Percentiles rank a stretch among this genome's conserved stretches.
phyloP scores from a whole-genome alignment of 2,888 invertebrate genomes.

The Anticlea derivata region DNA sequence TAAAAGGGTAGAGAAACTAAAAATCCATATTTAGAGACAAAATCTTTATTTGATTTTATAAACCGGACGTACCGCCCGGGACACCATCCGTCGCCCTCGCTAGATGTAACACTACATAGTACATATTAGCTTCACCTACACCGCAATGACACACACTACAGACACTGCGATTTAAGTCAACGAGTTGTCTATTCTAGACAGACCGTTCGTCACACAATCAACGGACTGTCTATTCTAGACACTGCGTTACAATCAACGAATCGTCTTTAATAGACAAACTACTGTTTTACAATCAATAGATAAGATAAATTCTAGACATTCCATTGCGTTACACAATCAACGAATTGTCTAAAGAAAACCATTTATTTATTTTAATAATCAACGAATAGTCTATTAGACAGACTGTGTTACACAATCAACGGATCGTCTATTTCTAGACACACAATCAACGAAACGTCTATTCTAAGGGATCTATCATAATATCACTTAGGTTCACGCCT shows the following conservation, averaged over 20 bases:
- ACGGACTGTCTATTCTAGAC: slow-evolving; percentile 18
- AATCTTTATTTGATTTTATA: slow-evolving; percentile 65
- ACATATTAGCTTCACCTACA: slow-evolving; percentile 18
- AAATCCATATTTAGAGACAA: slow-evolving; percentile 40
- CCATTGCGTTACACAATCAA: not conserved
- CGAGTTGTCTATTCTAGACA: slow-evolving; percentile 8
- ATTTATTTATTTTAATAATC: not conserved
- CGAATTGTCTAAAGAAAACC: not conserved
- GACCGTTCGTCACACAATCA: slow-evolving; percentile 7
- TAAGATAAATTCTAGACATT: not conserved
- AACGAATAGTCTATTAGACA: not conserved
- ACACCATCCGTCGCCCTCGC: slow-evolving; percentile 26
- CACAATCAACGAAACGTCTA: slow-evolving; percentile 27
- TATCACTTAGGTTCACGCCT: slow-evolving; percentile 58
- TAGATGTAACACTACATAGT: slow-evolving; percentile 23
- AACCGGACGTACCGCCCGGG: slow-evolving; percentile 44
- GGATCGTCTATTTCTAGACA: slow-evolving; percentile 26
- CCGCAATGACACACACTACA: slow-evolving; percentile 22
- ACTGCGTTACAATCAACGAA: slow-evolving; percentile 4
- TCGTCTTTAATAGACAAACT: slow-evolving; percentile 1
- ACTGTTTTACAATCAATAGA: slow-evolving; percentile 8
- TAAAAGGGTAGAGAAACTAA: slow-evolving; percentile 1
- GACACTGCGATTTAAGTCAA: slow-evolving; percentile 16
- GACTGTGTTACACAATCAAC: slow-evolving; percentile 7
- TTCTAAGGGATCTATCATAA: slow-evolving; percentile 44